Percentiles rank a stretch among this genome's conserved stretches.
Evolutionary conservation across 2,888 invertebrate species (phyloP).

Genomic region (Clanis bilineata): DNA sequence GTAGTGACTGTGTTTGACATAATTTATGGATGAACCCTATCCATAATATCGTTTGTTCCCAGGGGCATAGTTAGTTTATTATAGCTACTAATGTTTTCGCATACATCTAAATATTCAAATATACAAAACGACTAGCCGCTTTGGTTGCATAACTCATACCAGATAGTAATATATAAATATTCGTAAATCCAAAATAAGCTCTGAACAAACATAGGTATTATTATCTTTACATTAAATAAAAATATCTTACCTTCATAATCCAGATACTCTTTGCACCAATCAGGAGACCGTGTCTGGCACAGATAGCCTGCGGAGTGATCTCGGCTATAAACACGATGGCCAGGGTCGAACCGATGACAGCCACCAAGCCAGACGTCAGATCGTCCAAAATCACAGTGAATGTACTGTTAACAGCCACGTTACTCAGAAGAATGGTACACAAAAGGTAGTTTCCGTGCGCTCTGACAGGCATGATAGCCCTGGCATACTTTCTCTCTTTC

Average conservation of each 20-base stretch:
- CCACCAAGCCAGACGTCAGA: constrained; percentile 94
- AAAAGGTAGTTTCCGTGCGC: constrained; percentile 96
- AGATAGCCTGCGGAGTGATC: constrained; percentile 97
- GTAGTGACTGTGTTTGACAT: too few species aligned
- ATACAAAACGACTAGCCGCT: too few species aligned
- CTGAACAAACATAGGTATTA: neutral
- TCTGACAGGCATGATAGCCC: constrained; percentile 94
- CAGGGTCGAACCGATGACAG: constrained; percentile 94
- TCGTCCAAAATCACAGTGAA: constrained; percentile 98
- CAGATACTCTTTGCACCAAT: constrained; percentile 97
- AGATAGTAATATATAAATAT: too few species aligned
- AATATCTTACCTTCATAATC: constrained; percentile 88
- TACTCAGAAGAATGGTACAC: constrained; percentile 89
- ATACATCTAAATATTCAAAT: too few species aligned
- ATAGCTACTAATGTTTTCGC: too few species aligned
- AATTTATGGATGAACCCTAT: too few species aligned
- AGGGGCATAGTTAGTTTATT: too few species aligned
- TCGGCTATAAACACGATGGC: constrained; percentile 99
- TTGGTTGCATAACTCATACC: too few species aligned
- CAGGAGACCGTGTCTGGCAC: constrained; percentile 96
- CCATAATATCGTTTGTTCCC: too few species aligned
- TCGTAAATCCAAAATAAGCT: neutral
- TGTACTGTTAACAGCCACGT: constrained; percentile 97
- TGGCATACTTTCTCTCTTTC: constrained; percentile 91
- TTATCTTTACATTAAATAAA: too few species aligned